Conservation (phyloP, 2,797 vertebrate species). For the Natrix natrix region DNA sequence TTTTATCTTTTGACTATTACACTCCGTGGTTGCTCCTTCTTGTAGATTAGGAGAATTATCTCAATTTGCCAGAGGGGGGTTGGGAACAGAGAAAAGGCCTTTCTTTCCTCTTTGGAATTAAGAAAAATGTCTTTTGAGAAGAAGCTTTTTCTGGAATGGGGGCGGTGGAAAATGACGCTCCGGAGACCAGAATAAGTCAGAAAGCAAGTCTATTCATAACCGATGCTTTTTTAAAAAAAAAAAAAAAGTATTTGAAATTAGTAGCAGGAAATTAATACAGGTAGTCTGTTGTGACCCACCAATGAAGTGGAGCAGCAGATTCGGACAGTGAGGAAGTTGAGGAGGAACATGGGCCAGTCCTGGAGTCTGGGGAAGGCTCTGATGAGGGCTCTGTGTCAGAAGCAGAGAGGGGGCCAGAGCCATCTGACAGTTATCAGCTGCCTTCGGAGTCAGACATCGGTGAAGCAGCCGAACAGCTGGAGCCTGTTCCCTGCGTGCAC, state of each 20-base stretch:
- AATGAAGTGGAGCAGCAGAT: too few relatives aligned
- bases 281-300: too few relatives aligned
- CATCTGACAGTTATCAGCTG: too few relatives aligned
- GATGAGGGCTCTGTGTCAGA: too few relatives aligned
- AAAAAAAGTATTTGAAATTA: background rate
- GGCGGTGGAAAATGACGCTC: background rate
- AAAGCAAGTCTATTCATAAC: background rate
- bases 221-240: background rate
- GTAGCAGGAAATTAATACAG: background rate
- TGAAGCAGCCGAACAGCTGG: too few relatives aligned
- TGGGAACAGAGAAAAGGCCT: background rate
- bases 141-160: background rate
- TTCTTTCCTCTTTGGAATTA: background rate
- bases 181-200: background rate
- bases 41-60: background rate
- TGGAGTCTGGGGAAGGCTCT: too few relatives aligned
- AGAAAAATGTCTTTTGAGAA: background rate
- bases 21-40: background rate
- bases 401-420: too few relatives aligned
- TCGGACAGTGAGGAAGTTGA: too few relatives aligned
- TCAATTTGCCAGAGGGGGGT: conserved; percentile 4
- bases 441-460: too few relatives aligned
- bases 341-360: too few relatives aligned
- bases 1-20: conserved; percentile 26
- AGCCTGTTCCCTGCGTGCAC: too few relatives aligned